Conservation (phyloP, 2,113 vertebrate species). For the Cyanoramphus novaezelandiae region DNA sequence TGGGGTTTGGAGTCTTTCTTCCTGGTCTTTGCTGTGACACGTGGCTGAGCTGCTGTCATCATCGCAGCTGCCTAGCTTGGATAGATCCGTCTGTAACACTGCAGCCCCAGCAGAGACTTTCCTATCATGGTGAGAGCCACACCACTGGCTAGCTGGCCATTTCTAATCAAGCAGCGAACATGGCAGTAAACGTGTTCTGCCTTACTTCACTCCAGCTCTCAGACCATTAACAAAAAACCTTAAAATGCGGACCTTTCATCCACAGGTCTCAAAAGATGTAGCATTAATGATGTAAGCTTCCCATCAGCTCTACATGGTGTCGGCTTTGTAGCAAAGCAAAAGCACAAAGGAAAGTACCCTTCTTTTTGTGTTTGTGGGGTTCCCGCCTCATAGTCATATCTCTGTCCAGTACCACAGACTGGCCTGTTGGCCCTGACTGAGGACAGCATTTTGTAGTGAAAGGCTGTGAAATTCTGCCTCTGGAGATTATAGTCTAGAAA, state of each 20-base stretch:
- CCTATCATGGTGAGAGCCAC: accelerated
- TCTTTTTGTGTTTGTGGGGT: background rate
- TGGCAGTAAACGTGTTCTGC: background rate
- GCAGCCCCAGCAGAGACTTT: background rate
- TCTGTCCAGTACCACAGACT: background rate
- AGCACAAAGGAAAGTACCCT: background rate
- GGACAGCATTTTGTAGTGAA: background rate
- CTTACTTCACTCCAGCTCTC: background rate
- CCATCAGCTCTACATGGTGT: background rate
- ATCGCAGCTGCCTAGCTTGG: background rate
- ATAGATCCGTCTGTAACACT: background rate
- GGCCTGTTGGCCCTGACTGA: background rate
- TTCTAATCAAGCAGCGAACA: background rate
- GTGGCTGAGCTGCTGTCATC: background rate
- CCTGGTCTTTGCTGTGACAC: accelerated
- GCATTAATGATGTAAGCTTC: background rate
- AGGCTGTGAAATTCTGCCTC: background rate
- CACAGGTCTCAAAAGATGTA: background rate
- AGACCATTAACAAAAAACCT: background rate
- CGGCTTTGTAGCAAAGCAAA: background rate
- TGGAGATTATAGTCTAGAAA: background rate
- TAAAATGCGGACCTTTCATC: background rate
- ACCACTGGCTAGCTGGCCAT: accelerated
- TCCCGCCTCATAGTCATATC: background rate
- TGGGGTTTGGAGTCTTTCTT: background rate